Conservation (phyloP, 2,797 vertebrate genomes). For the Gila robusta region DNA sequence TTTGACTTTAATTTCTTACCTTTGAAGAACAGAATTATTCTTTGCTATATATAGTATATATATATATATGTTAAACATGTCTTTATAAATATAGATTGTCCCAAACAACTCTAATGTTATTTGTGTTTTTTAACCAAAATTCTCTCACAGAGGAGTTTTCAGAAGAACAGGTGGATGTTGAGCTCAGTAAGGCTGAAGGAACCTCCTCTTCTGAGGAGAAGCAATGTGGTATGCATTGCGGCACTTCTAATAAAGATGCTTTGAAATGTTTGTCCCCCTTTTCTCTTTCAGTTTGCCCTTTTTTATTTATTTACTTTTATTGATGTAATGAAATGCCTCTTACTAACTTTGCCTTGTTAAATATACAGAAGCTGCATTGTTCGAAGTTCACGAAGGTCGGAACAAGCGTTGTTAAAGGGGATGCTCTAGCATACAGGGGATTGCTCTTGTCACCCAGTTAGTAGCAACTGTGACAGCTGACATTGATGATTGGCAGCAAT, state of each 20-base stretch:
- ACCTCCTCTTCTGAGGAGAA: constrained; percentile 52
- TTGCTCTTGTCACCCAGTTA: too few relatives aligned
- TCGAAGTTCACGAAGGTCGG: neutral
- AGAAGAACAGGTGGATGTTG: constrained; percentile 40
- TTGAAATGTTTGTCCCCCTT: constrained; percentile 10
- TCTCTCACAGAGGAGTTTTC: constrained; percentile 41
- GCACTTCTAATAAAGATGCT: constrained; percentile 2
- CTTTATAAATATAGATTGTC: neutral
- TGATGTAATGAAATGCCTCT: constrained; percentile 28
- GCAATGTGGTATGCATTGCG: constrained; percentile 61
- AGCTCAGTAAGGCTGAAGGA: constrained; percentile 30
- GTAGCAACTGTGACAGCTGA: too few relatives aligned
- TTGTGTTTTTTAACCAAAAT: neutral
- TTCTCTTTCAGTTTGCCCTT: constrained; percentile 48
- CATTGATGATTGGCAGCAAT: too few relatives aligned
- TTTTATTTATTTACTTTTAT: neutral
- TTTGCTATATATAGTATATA: neutral
- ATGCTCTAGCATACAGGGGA: too few relatives aligned
- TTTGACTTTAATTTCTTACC: neutral
- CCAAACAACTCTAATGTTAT: neutral
- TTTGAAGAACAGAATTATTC: neutral
- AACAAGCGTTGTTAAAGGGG: too few relatives aligned
- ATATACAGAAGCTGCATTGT: neutral
- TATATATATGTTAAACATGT: neutral
- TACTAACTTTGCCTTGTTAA: neutral